Conservation (phyloP, 2,113 vertebrate genomes). For the Polypterus senegalus region DNA sequence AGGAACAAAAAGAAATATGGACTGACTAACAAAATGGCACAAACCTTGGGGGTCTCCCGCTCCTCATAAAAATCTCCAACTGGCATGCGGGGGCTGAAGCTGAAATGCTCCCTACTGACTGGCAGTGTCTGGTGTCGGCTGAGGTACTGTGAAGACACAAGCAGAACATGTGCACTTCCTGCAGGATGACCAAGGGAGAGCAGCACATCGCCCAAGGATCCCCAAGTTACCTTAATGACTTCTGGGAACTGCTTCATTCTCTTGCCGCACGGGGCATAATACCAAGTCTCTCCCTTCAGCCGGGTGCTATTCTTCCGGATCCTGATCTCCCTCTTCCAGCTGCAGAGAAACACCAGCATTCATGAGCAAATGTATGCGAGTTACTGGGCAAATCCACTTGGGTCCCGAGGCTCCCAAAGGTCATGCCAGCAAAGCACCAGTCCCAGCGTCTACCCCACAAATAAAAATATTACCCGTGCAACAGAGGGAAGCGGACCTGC, state of each 20-base stretch:
- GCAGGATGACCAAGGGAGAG: no score
- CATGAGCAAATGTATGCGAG: no score
- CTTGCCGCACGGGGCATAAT: conserved; percentile 89
- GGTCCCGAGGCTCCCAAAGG: no score
- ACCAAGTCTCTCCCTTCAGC: conserved; percentile 93
- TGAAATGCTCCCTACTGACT: conserved; percentile 86
- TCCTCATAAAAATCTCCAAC: conserved; percentile 95
- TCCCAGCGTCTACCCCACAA: no score
- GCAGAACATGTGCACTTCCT: no score
- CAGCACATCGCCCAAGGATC: no score
- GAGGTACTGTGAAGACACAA: conserved; percentile 59
- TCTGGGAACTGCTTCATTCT: conserved; percentile 95
- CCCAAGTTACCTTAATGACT: conserved; percentile 71
- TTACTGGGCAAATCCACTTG: no score
- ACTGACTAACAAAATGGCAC: conserved; percentile 8
- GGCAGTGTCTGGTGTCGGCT: conserved; percentile 66
- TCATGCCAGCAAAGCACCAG: no score
- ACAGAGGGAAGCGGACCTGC: conserved; percentile 77
- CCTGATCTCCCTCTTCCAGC: conserved; percentile 82
- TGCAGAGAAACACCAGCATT: conserved; percentile 28
- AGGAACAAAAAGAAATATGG: neutral
- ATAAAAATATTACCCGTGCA: conserved; percentile 60
- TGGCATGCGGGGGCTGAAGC: conserved; percentile 94
- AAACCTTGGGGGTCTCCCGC: conserved; percentile 71
- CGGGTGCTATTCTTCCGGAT: conserved; percentile 74